Evolutionary conservation across 2,888 invertebrate species (phyloP).

Genomic region (Tubiluchus corallicola): DNA sequence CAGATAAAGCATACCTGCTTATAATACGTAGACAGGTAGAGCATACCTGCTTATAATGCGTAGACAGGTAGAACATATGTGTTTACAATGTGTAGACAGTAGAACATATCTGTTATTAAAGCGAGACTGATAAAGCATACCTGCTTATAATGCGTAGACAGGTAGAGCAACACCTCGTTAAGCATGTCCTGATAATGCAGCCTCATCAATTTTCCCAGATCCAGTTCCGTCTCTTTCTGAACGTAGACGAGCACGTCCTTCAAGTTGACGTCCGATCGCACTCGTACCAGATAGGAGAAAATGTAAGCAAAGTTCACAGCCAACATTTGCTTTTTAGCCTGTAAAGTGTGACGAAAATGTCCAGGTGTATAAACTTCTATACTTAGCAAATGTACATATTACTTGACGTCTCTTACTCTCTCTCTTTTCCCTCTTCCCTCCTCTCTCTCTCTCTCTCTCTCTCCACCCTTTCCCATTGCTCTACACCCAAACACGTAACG

Average conservation of each 20-base stretch:
- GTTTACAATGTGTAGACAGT: too few relatives aligned
- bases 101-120: too few relatives aligned
- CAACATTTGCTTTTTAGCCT: too few relatives aligned
- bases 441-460: conserved; percentile 1
- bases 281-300: conserved; percentile 27
- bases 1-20: too few relatives aligned
- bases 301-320: conserved; percentile 26
- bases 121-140: too few relatives aligned
- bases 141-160: conserved; percentile 25
- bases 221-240: conserved; percentile 25
- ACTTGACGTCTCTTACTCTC: neutral
- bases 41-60: too few relatives aligned
- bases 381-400: neutral
- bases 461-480: neutral
- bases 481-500: too few relatives aligned
- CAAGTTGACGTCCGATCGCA: conserved; percentile 21
- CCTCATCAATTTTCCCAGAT: conserved; percentile 22
- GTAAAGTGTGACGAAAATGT: too few relatives aligned
- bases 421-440: neutral
- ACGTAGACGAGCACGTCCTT: conserved; percentile 22
- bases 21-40: too few relatives aligned
- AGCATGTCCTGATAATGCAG: conserved; percentile 25
- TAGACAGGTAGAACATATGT: too few relatives aligned
- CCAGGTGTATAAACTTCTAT: too few relatives aligned
- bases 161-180: conserved; percentile 26